Evolutionary conservation across 2,113 vertebrate genomes (phyloP), one percentile per base, ranked within the genome.

Genomic region (Lophius piscatorius): DNA sequence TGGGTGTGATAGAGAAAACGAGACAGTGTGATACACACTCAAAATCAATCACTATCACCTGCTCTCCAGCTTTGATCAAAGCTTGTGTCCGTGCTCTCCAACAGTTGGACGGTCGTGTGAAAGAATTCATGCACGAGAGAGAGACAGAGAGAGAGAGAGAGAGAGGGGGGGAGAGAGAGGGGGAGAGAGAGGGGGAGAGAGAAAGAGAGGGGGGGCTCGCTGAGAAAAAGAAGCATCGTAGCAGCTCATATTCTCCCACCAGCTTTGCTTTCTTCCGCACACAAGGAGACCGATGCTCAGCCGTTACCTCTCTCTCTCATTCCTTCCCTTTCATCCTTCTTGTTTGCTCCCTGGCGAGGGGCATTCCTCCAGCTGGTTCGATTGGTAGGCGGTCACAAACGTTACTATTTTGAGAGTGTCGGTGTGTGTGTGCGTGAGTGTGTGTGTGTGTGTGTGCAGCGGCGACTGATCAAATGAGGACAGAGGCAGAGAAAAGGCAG

Each of bases 361-460:
- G 71, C 58, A 40, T 47, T 42, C 36, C 80, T 81, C 66, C 76
- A 16, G 62, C 76, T 55, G 66, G 69, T 70, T 76, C 54, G 60
- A 79, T 61, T 63, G 67, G 56, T 64, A 81, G 85, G 65, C 85
- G 80, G 66, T 87, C 81, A 79, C 82, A 84, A 86, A 67, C 49
- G 70, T 62, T 88, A 80, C 87, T 86, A 85, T 88, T 90, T 84
- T 84, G 47, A 84, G 87, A 79, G 71, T 63, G 63, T 54, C 46
- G 10, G 62, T 23, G 52, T 41, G 14, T 47, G 45, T n/a, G 3
- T 23, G 21, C 13, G n/a, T 7, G 38, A 48, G 47, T 3, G 33
- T 17, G 31, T 21, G 51, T 42, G 17, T 48, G 49, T 52, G 47
- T 4, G 34, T 17, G 28, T 17, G 24, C 59, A 17, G 51, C 49